phyloP scores from a whole-genome alignment of 2,888 invertebrate species.

The Crioceris asparagi region DNA sequence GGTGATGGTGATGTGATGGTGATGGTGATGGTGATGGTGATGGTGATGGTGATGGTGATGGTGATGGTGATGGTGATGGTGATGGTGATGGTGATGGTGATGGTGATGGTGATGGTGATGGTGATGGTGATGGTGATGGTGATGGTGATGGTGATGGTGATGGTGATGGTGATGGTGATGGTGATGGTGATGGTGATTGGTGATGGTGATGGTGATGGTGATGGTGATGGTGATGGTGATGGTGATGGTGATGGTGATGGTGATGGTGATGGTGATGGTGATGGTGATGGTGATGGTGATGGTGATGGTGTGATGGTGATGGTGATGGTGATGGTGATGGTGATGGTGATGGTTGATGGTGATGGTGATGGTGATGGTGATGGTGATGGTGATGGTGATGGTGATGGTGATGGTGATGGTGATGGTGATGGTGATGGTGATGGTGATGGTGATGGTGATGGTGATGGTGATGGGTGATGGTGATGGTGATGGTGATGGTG shows the following conservation, averaged over 20 bases:
- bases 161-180: background rate
- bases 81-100: slow-evolving; percentile 1
- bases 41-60: too few species aligned
- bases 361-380: slow-evolving; percentile 2
- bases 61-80: background rate
- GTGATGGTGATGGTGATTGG: too few species aligned
- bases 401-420: slow-evolving; percentile 1
- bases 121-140: background rate
- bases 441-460: slow-evolving; percentile 1
- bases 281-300: too few species aligned
- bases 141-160: background rate
- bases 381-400: slow-evolving; percentile 1
- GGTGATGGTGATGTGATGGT: too few species aligned
- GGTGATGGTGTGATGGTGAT: too few species aligned
- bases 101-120: background rate
- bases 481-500: slow-evolving; percentile 2
- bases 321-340: slow-evolving; percentile 1
- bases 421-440: slow-evolving; percentile 2
- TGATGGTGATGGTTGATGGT: background rate
- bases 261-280: background rate
- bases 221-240: slow-evolving; percentile 1
- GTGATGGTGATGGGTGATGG: too few species aligned
- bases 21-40: too few species aligned
- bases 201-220: slow-evolving; percentile 1
- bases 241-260: slow-evolving; percentile 1